phyloP scores from a whole-genome alignment of 2,888 invertebrate genomes.

The Caenorhabditis sp. region DNA sequence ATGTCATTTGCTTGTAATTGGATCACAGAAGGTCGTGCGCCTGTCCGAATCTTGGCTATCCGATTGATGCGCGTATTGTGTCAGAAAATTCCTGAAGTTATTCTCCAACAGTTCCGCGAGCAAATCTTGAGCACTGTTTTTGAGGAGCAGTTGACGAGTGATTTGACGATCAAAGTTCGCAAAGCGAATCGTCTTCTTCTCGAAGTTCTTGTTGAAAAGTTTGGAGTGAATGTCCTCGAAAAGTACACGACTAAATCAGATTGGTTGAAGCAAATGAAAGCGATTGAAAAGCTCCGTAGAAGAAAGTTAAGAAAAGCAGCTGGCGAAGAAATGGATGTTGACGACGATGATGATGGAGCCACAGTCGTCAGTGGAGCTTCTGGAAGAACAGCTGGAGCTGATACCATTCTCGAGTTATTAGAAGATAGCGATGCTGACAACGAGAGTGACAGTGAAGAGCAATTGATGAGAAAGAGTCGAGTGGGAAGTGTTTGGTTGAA shows the following conservation, averaged over 20 bases:
- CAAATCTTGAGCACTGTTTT: slow-evolving; percentile 61
- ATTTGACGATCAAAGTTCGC: slow-evolving; percentile 59
- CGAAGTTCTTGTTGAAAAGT: slow-evolving; percentile 63
- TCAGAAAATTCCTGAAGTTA: slow-evolving; percentile 61
- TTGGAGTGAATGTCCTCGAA: slow-evolving; percentile 56
- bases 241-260: slow-evolving; percentile 54
- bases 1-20: slow-evolving; percentile 55
- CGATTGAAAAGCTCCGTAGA: slow-evolving; percentile 57
- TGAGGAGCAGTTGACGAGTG: slow-evolving; percentile 54
- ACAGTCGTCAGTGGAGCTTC: slow-evolving; percentile 21
- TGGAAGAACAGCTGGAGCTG: slow-evolving; percentile 61
- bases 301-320: slow-evolving; percentile 43
- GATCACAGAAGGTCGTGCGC: slow-evolving; percentile 56
- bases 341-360: slow-evolving; percentile 51
- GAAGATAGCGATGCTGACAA: slow-evolving; percentile 61
- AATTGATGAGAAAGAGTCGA: slow-evolving; percentile 44
- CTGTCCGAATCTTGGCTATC: slow-evolving; percentile 61
- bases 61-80: slow-evolving; percentile 63
- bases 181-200: slow-evolving; percentile 66
- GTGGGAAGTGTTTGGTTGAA: slow-evolving; percentile 58
- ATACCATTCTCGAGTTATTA: slow-evolving; percentile 64
- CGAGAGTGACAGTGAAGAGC: slow-evolving; percentile 50
- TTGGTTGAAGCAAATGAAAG: slow-evolving; percentile 65
- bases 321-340: slow-evolving; percentile 38
- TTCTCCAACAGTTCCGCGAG: slow-evolving; percentile 64